phyloP scores from a whole-genome alignment of 2,888 invertebrate species.

The Notodonta dromedarius region DNA sequence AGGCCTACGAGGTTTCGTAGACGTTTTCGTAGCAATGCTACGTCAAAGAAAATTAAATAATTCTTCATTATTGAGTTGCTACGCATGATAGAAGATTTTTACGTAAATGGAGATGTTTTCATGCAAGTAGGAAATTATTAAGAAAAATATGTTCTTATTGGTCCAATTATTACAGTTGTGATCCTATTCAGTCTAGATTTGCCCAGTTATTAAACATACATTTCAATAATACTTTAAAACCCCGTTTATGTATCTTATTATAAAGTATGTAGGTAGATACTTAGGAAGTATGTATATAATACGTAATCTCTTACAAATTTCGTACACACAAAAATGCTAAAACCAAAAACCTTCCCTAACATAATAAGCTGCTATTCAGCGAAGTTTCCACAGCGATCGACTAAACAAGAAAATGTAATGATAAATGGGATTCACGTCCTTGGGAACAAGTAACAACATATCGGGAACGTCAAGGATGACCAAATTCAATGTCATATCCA shows the following conservation, averaged over 20 bases:
- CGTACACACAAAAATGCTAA: background rate
- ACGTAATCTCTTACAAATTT: background rate
- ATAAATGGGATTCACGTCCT: constrained; percentile 24
- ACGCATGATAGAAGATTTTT: too few relatives aligned
- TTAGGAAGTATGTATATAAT: background rate
- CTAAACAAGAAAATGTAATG: constrained; percentile 26
- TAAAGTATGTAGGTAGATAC: too few relatives aligned
- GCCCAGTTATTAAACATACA: too few relatives aligned
- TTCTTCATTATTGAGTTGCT: background rate
- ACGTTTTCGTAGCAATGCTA: constrained; percentile 16
- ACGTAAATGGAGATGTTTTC: too few relatives aligned
- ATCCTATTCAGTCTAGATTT: too few relatives aligned
- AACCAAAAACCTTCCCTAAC: background rate
- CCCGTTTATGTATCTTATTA: too few relatives aligned
- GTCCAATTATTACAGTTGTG: background rate
- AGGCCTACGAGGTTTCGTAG: constrained; percentile 22
- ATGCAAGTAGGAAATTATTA: too few relatives aligned
- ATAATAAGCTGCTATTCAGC: constrained; percentile 13
- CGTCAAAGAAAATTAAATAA: background rate
- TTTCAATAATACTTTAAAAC: too few relatives aligned
- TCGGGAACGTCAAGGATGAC: constrained; percentile 16
- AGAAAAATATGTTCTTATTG: too few relatives aligned
- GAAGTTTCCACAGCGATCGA: constrained; percentile 20
- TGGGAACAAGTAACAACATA: constrained; percentile 16
- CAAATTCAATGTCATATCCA: constrained; percentile 20